Evolutionary conservation across 2,888 invertebrate genomes (phyloP), one percentile per base, ranked within the genome.

Genomic region (Serripes groenlandicus): DNA sequence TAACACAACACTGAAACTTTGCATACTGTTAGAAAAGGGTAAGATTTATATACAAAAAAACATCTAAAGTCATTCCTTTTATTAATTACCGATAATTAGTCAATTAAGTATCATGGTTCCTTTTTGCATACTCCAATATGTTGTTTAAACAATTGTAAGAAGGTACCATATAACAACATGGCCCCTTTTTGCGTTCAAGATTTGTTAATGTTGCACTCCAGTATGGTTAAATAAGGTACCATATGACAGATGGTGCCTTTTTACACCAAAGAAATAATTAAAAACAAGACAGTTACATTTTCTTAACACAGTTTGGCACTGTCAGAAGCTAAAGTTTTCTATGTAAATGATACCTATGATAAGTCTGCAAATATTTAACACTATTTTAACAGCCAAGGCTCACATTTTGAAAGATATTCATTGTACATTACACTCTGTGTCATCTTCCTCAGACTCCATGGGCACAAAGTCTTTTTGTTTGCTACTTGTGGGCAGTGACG

Each of bases 391-490:
- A n/a, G n/a, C n/a, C n/a, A n/a, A n/a, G n/a, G n/a, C n/a, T n/a
- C n/a, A n/a, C n/a, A n/a, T n/a, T n/a, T n/a, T n/a, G n/a, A n/a
- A n/a, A n/a, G n/a, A n/a, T n/a, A 62, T 18, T 18, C 18, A 28
- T 5, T 30, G 62, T 56, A 54, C 60, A 18, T 74, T 70, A 21
- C 34, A 32, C 34, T 80, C 80, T 52, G 64, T 62, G 42, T 81
- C 76, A 11, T 81, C 66, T 23, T 81, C 81, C 18, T 26, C 26
- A 26, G 70, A 62, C 21, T 75, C 72, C n/a, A 68, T 58, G 3
- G 76, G 73, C 42, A 81, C 54, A 32, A 58, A 62, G 54, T 80
- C 75, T 49, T 80, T 69, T 70, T 72, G 58, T 7, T 5, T 52
- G 42, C 75, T 80, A 37, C 37, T 70, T 4, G 32, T 58, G 54